Evolutionary conservation across 2,888 invertebrate genomes (phyloP), one percentile per base, ranked within the genome.

Genomic region (Mimas tiliae): DNA sequence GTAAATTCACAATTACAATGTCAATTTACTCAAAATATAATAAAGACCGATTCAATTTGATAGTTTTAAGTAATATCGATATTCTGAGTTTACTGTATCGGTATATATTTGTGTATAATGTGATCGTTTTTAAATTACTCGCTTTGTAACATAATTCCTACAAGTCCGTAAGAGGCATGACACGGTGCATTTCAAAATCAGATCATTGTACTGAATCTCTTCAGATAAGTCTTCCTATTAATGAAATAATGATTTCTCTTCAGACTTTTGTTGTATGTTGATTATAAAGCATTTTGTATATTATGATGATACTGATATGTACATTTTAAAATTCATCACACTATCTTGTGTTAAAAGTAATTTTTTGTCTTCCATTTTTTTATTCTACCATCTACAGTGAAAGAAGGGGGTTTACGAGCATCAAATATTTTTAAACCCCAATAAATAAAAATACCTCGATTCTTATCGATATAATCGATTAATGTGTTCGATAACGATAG

Each of bases 321-420:
- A 58, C 16, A 11, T 58, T 42, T 58, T 38, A 42, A 42, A 58
- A 58, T 42, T 58, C 58, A 58, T 58, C 58, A 58, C 42, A 58
- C 42, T 58, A 42, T 21, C 42, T 58, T 63, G 21, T 63, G 62
- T 63, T 47, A 48, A 63, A 63, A 33, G n/a, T 33, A 47, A 47
- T 67, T 62, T n/a, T 73, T 73, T 66, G 77, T 78, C 77, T 77
- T 77, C 77, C 79, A 78, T 69, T 65, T 69, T 74, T 70, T 53
- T 70, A 72, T 70, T 67, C 64, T 68, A 70, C 67, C 48, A 33
- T 12, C 33, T 34, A 34, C 63, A 33, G 27, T 47, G 58, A 19
- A 42, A 42, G 58, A 19, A 38, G 55, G 14, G 27, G 34, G 53
- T 34, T 42, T 19, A 42, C 19, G 11, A 19, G 38, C 38, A 62